phyloP scores from a whole-genome alignment of 2,888 invertebrate genomes.

The Nipponacmea schrenckii region DNA sequence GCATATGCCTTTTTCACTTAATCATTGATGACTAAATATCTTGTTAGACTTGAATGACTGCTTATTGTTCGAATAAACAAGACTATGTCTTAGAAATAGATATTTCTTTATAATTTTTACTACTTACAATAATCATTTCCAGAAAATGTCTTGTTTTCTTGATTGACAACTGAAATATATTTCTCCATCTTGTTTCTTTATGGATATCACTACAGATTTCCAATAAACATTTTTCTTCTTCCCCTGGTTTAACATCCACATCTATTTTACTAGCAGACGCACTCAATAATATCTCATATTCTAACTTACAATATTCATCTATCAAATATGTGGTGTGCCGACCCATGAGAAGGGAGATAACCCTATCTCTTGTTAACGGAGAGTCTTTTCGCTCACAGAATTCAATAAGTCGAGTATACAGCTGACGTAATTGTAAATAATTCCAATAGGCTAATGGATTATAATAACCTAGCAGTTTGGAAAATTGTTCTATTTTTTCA shows the following conservation, averaged over 20 bases:
- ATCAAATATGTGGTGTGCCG: constrained; percentile 42
- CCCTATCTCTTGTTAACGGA: constrained; percentile 35
- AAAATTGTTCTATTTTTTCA: constrained; percentile 28
- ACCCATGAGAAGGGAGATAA: constrained; percentile 51
- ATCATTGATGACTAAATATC: too few relatives aligned
- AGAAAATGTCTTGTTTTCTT: constrained; percentile 51
- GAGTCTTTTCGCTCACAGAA: constrained; percentile 28
- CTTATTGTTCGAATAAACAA: too few relatives aligned
- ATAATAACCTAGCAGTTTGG: constrained; percentile 47
- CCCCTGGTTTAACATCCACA: constrained; percentile 27
- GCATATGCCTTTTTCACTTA: too few relatives aligned
- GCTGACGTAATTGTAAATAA: constrained; percentile 44
- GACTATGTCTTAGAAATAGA: too few relatives aligned
- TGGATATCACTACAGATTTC: constrained; percentile 38
- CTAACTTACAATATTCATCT: constrained; percentile 48
- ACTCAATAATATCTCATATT: constrained; percentile 11
- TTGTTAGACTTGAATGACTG: too few relatives aligned
- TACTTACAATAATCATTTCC: constrained; percentile 53
- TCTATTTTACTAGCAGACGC: constrained; percentile 7
- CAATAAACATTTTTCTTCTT: constrained; percentile 44
- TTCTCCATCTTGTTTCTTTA: constrained; percentile 46
- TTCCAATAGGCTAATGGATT: constrained; percentile 46
- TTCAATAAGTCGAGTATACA: constrained; percentile 47
- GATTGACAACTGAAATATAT: constrained; percentile 31
- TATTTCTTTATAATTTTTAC: not conserved